Evolutionary conservation across 2,113 vertebrate genomes (phyloP), one percentile per base, ranked within the genome.

Genomic region (Delphinapterus leucas): DNA sequence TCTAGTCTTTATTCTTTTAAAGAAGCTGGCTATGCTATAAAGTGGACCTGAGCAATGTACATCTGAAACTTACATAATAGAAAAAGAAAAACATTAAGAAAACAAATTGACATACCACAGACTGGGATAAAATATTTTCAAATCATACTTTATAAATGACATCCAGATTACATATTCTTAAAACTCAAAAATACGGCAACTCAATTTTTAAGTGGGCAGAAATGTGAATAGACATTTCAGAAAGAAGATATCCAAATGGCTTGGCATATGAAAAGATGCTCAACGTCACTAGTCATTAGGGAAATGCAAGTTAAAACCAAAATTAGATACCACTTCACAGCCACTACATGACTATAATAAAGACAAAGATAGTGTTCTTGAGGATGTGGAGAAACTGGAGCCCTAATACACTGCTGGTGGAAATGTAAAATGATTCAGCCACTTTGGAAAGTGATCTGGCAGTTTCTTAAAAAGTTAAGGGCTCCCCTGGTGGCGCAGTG

Each of bases 1-100:
- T 88, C n/a, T 63, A 38, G n/a, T 90, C 70, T 77, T 92, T 61
- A 25, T 44, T 92, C 73, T 93, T 89, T 92, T 91, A 96, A 86
- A 91, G 74, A 88, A 88, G 4, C 36, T 81, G n/a, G 76, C n/a
- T 86, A 4, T 76, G 28, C 47, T 95, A 3, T 60, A 68, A 81
- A 49, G 44, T 82, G 28, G 25, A 55, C 53, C 36, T 58, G 7
- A 95, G 20, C 55, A 65, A 67, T 61, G 44, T 58, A 80, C 21
- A 58, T n/a, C 21, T 58, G n/a, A 58, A 58, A 80, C 53, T 80
- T 55, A 80, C 1, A 26, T 25, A 58, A 36, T 17, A 36, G 47
- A 4, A 49, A 76, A 55, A 41, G 74, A 71, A 60, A 6, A n/a
- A 26, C 68, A 61, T 65, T 93, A 85, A 67, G 41, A 60, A 84